A percentile compares a stretch with the other conserved stretches of the same genome.
Evolutionary conservation across 37 sponge, comb jelly and placozoan species (phyloP).

Genomic region (Chondrilla cf. caribensis): DNA sequence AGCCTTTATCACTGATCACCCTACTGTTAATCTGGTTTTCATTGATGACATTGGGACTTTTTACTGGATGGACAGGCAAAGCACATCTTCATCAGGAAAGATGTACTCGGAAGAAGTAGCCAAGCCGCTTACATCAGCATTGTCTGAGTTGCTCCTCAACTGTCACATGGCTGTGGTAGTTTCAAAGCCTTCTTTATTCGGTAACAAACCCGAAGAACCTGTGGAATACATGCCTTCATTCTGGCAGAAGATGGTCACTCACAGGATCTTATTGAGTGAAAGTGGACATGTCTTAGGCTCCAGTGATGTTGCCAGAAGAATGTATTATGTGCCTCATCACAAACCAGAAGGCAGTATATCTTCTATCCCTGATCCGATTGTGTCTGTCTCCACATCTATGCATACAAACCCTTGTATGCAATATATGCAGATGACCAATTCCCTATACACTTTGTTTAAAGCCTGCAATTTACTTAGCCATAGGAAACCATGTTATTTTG

Average conservation of each 20-base stretch:
- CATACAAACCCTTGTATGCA: too few species aligned
- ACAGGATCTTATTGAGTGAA: neutral
- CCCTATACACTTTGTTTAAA: too few species aligned
- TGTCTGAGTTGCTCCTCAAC: neutral
- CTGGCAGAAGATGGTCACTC: constrained; percentile 19
- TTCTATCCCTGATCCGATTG: too few species aligned
- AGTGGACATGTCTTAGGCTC: neutral
- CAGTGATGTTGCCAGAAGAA: too few species aligned
- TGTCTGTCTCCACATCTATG: too few species aligned
- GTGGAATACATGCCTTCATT: neutral
- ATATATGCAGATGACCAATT: too few species aligned
- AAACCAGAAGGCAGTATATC: too few species aligned
- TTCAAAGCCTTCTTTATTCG: neutral
- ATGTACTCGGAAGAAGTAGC: neutral
- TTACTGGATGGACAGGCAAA: neutral
- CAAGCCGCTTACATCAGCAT: neutral
- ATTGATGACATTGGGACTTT: constrained; percentile 22
- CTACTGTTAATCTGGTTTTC: neutral
- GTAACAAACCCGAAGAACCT: neutral
- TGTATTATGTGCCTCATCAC: too few species aligned
- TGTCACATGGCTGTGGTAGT: neutral
- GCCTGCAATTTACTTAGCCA: too few species aligned
- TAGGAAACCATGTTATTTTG: too few species aligned
- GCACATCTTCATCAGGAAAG: neutral
- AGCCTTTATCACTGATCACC: neutral